A percentile compares a stretch with the other conserved stretches of the same genome.
Evolutionary conservation across 2,797 vertebrate species (phyloP).

Genomic region (Molossus alvarezi): DNA sequence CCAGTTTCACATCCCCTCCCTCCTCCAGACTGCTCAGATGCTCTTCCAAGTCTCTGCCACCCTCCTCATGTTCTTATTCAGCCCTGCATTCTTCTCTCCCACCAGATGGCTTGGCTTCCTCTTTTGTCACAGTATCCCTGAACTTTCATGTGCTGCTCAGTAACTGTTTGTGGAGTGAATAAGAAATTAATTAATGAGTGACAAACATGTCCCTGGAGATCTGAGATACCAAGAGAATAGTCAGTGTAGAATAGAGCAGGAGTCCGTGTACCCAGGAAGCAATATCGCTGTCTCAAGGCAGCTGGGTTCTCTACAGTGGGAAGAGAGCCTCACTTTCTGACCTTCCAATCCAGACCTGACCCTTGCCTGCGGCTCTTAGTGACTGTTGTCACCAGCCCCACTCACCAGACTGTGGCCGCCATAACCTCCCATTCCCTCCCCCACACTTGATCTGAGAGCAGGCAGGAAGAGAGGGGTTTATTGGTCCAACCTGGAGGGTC

Average conservation of each 20-base stretch:
- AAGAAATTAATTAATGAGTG: conserved; percentile 25
- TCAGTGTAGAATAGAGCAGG: neutral
- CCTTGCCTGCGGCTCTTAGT: neutral
- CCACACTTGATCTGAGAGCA: neutral
- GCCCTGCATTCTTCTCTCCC: neutral
- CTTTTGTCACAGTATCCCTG: neutral
- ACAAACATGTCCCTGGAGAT: neutral
- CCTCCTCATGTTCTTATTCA: neutral
- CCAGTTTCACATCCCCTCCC: neutral
- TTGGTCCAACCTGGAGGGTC: neutral
- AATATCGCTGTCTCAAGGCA: neutral
- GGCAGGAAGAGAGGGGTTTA: neutral
- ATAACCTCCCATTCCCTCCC: neutral
- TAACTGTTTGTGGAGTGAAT: neutral
- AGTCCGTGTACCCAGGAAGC: neutral
- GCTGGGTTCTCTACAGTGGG: neutral
- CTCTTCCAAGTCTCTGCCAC: neutral
- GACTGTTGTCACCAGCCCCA: neutral
- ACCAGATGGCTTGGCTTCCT: neutral
- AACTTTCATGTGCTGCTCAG: neutral
- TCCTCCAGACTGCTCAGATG: neutral
- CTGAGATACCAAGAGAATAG: neutral
- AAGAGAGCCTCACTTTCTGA: neutral
- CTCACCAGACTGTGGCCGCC: neutral
- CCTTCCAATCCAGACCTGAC: neutral